Base-by-base conservation (phyloP, 2,113 vertebrate genomes). In the Myrmecophaga tridactyla region DNA sequence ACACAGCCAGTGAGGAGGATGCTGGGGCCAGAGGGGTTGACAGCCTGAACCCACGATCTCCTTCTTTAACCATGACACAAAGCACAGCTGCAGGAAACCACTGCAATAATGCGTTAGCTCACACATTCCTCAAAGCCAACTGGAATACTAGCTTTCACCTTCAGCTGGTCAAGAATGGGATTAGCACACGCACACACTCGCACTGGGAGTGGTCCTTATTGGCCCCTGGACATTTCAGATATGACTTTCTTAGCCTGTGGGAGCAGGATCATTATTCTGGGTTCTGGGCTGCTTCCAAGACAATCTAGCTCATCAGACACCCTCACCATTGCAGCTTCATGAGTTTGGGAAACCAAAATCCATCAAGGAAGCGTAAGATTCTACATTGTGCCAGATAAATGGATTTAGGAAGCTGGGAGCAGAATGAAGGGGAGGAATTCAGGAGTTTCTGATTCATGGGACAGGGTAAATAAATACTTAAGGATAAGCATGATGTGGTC, bases 221-320 rank as follows among this genome's bases (percentile, higher is more conserved):
- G 58, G 27, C 73, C 46, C 78, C 20, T 46, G 51, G 25, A 58
- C n/a, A 17, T 31, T 39, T 62, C 62, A 63, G 85, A 77, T 13
- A 80, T 20, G 1, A 27, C 63, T 76, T 58, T 58, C 56, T 21
- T 36, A 82, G 39, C 65, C 73, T 67, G 10, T 60, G 72, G n/a
- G 39, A 75, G 31, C 56, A 70, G 17, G 85, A 13, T 25, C 36
- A 69, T 53, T 27, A 36, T 58, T 91, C 65, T 39, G 25, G 43
- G 51, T 69, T 81, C 77, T 53, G 65, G 65, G 41, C 70, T 67
- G 62, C 81, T 58, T 83, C 72, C 73, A 58, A 96, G 93, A 89
- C 81, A 75, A 60, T 63, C 76, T 63, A 75, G 62, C 67, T 78
- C 27, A 88, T 95, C 93, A 95, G 73, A 77, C 34, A 77, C 25